Percentiles rank a stretch among this genome's conserved stretches.
Evolutionary conservation across 23 tunicate species (phyloP).

Genomic region (Diplosoma virens): DNA sequence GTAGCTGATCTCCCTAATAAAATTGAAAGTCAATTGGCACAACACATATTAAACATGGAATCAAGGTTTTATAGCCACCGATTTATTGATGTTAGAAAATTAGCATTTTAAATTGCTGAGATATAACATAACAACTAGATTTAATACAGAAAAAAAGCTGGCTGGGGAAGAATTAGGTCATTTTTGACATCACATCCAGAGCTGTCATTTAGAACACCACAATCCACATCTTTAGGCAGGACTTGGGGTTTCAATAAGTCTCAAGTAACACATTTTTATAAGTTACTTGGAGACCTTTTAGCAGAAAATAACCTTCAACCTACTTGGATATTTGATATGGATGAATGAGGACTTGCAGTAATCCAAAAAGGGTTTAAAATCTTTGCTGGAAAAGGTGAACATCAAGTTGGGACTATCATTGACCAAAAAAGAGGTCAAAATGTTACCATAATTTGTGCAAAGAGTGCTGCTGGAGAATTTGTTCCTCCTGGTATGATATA

Average conservation of each 20-base stretch:
- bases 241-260: background rate
- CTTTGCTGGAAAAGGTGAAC: background rate
- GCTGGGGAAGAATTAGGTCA: background rate
- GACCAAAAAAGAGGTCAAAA: background rate
- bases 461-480: slow-evolving; percentile 2
- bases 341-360: slow-evolving; percentile 3
- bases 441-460: background rate
- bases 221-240: background rate
- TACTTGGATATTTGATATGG: background rate
- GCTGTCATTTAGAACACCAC: background rate
- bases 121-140: background rate
- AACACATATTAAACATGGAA: background rate
- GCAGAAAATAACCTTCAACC: background rate
- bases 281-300: background rate
- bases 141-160: background rate
- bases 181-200: background rate
- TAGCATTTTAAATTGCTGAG: background rate
- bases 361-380: slow-evolving; percentile 12
- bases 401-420: slow-evolving; percentile 5
- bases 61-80: background rate
- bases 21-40: background rate
- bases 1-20: background rate
- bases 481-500: slow-evolving; percentile 1
- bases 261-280: background rate
- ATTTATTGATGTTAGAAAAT: background rate